Base-by-base conservation (phyloP, 2,888 invertebrate species). In the Microchrysa polita region DNA sequence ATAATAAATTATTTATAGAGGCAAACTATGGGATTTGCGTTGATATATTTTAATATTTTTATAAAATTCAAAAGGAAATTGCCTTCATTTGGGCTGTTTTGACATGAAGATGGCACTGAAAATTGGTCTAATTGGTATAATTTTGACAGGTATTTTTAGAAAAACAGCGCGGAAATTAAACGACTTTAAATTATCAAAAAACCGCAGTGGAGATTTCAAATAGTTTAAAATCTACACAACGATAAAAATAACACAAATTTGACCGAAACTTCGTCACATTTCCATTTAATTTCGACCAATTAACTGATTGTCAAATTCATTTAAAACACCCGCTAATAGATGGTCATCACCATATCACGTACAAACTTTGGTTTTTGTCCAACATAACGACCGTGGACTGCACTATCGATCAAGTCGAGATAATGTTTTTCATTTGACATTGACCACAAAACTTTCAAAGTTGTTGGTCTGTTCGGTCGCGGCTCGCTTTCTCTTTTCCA, bases 401-500 rank as follows among this genome's bases (percentile, higher is more conserved):
- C 77, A 20, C 73, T 76, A 78, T 79, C 83, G 80, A 77, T 74
- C 14, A 57, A 42, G 71, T 42, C 57, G 10, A 42, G 42, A 59
- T 73, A 5, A 63, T 79, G 85, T 83, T 84, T 81, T 85, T 84
- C 85, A 84, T 84, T 84, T 84, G 84, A 84, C 84, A 84, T 84
- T 84, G 84, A 83, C 74, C 74, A 67, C 55, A 65, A 55, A 63
- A 65, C 42, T 73, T 55, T 65, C 44, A 16, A 52, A 60, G 44
- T 71, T 42, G 57, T 57, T 71, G 57, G 57, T 59, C 40, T n/a
- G 60, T 72, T 60, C 72, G 60, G 72, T 60, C 44, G 67, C 52
- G 20, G 65, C 16, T 65, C 18, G 67, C 65, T 65, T 65, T 67
- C 67, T 67, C 23, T 53, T 53, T 34, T 67, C 34, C 23, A 22